Conservation (phyloP, 2,113 vertebrate genomes). For the Grammomys surdaster region DNA sequence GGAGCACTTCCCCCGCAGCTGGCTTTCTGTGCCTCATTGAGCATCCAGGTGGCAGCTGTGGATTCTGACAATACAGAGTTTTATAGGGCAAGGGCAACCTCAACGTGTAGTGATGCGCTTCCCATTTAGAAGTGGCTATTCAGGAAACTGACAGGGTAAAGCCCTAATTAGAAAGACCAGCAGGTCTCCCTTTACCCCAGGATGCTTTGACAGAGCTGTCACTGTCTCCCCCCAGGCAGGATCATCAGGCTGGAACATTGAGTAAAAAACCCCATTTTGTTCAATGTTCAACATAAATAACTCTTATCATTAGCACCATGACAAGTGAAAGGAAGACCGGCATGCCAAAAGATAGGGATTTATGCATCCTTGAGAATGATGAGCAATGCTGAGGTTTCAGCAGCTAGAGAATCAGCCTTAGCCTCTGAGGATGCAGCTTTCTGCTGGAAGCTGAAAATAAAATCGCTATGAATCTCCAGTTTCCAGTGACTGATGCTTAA, state of each 20-base stretch:
- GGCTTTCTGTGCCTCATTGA: slow-evolving; percentile 46
- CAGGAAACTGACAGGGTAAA: slow-evolving; percentile 44
- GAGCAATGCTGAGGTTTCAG: background rate
- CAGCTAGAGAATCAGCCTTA: background rate
- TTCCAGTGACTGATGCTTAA: background rate
- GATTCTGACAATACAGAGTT: slow-evolving; percentile 51
- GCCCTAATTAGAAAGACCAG: slow-evolving; percentile 68
- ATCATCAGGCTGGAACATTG: slow-evolving; percentile 39
- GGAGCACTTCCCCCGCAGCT: background rate
- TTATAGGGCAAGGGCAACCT: background rate
- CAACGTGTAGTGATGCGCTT: background rate
- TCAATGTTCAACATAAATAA: slow-evolving; percentile 65
- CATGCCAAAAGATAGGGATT: background rate
- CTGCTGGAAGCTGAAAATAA: background rate
- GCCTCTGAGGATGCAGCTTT: background rate
- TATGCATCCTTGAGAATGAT: background rate
- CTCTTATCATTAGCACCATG: slow-evolving; percentile 47
- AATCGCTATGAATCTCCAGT: background rate
- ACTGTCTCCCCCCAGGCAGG: slow-evolving; percentile 70
- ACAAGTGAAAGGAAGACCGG: slow-evolving; percentile 53
- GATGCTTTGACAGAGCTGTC: slow-evolving; percentile 59
- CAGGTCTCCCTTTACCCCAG: background rate
- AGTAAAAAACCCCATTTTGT: slow-evolving; percentile 70
- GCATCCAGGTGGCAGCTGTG: background rate
- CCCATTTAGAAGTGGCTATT: slow-evolving; percentile 30